These are phyloP conservation scores for Drosophila tripunctata DNA, from an alignment of 2,888 invertebrate genomes.

Conservation along the genomic window DNA sequence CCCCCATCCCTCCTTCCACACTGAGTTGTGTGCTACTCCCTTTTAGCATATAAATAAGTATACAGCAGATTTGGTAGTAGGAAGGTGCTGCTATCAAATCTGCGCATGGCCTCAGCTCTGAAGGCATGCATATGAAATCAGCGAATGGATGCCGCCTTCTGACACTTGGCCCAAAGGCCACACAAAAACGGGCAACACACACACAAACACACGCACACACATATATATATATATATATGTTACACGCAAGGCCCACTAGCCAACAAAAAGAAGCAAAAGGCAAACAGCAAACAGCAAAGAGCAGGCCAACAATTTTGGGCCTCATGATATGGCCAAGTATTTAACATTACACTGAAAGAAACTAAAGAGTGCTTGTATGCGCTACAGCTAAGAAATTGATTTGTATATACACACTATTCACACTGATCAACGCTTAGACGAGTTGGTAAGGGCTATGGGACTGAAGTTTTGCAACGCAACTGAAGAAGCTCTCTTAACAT, in stretches of 20 bases:
- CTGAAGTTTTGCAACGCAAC: too few species aligned
- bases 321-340: slow-evolving; percentile 37
- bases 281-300: slow-evolving; percentile 4
- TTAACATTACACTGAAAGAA: slow-evolving; percentile 28
- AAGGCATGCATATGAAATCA: slow-evolving; percentile 70
- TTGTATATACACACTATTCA: too few species aligned
- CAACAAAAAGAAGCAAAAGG: too few species aligned
- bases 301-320: slow-evolving; percentile 4
- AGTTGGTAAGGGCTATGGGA: too few species aligned
- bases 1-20: background rate
- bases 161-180: slow-evolving; percentile 32
- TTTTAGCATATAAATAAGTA: slow-evolving; percentile 7
- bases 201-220: background rate
- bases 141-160: slow-evolving; percentile 12
- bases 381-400: too few species aligned
- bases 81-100: slow-evolving; percentile 51
- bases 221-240: background rate
- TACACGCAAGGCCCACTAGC: slow-evolving; percentile 3
- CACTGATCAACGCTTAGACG: too few species aligned
- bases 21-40: background rate
- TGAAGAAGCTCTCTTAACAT: too few species aligned
- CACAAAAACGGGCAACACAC: slow-evolving; percentile 2
- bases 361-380: too few species aligned
- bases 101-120: slow-evolving; percentile 50
- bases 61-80: slow-evolving; percentile 8